A percentile compares a stretch with the other conserved stretches of the same genome.
These are phyloP conservation scores for Meles meles DNA, from an alignment of 2,113 vertebrate genomes.

Conservation along the genomic window DNA sequence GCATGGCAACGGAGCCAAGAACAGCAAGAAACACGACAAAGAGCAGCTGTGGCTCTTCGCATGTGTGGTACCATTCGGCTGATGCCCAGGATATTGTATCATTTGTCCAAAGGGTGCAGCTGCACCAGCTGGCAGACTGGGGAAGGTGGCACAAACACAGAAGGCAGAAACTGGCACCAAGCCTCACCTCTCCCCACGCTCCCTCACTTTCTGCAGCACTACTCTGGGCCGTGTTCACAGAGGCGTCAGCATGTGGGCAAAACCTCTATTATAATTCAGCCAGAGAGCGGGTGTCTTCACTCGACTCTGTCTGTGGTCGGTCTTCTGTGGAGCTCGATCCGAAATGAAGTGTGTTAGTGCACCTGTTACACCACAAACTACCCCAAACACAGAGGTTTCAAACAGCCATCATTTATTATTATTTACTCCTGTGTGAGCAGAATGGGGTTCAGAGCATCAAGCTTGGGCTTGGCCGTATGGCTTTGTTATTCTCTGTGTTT, in stretches of 20 bases:
- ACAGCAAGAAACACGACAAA: constrained; percentile 58
- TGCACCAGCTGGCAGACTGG: constrained; percentile 42
- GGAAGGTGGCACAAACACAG: constrained; percentile 32
- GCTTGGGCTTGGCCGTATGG: not conserved
- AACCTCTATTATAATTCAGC: not conserved
- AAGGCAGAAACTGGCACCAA: constrained; percentile 36
- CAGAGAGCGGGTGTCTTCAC: not conserved
- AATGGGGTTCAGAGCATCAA: not conserved
- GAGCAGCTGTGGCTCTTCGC: constrained; percentile 48
- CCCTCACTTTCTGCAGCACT: not conserved
- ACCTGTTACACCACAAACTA: not conserved
- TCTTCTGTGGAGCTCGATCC: not conserved
- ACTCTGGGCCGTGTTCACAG: not conserved
- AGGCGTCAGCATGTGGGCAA: not conserved
- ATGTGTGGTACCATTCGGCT: constrained; percentile 42
- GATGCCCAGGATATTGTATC: constrained; percentile 32
- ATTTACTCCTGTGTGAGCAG: not conserved
- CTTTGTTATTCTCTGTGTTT: not conserved
- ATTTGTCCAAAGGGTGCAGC: constrained; percentile 43
- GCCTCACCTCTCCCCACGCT: not conserved
- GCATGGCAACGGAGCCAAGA: constrained; percentile 52
- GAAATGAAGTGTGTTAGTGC: not conserved
- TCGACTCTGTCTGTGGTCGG: not conserved
- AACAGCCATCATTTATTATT: not conserved
- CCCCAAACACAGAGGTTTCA: not conserved